Evolutionary conservation across 2,113 vertebrate genomes (phyloP).

Genomic region (human (Homo sapiens)): GRCh38 chr14:37549001-37549500

Average conservation of each 20-base stretch:
- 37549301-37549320: background rate
- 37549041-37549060: conserved; percentile 14
- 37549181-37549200: background rate
- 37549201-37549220: background rate
- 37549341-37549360: background rate
- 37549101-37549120: background rate
- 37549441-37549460: background rate
- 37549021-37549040: background rate
- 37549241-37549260: background rate
- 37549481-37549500: background rate
- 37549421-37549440: background rate
- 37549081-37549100: background rate
- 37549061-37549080: background rate
- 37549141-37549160: background rate
- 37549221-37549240: background rate
- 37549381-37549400: background rate
- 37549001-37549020: conserved; percentile 22
- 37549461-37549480: background rate
- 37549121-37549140: background rate
- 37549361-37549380: background rate
- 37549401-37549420: background rate
- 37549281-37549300: conserved; percentile 41
- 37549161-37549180: background rate
- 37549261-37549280: conserved; percentile 39
- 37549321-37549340: conserved; percentile 17